These are phyloP conservation scores for Nesogale talazaci DNA, from an alignment of 2,113 vertebrate genomes.

Conservation along the genomic window DNA sequence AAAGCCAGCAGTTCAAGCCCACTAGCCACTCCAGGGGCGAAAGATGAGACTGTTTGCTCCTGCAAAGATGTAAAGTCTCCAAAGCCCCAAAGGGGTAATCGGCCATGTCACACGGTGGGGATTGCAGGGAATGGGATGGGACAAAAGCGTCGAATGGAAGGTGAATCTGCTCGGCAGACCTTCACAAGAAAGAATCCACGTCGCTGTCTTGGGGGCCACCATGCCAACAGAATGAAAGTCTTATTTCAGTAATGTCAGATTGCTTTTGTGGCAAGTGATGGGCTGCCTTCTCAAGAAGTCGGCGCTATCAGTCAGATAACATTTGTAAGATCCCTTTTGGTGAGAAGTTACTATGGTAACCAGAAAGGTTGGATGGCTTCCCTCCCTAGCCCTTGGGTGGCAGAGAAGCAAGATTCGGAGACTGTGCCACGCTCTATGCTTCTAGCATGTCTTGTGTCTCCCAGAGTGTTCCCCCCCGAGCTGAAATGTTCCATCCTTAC, in stretches of 20 bases:
- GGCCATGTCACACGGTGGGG: too few species aligned
- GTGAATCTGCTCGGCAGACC: too few species aligned
- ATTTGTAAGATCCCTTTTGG: background rate
- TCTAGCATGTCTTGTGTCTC: background rate
- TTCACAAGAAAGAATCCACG: background rate
- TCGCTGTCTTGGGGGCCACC: accelerated
- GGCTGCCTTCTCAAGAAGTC: background rate
- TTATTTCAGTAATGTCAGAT: background rate
- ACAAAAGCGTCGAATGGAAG: too few species aligned
- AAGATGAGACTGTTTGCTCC: too few species aligned
- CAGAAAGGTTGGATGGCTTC: background rate
- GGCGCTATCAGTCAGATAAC: background rate
- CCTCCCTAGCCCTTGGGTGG: background rate
- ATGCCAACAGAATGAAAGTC: background rate
- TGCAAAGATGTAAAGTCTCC: too few species aligned
- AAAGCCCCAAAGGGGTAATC: too few species aligned
- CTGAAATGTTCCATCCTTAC: background rate
- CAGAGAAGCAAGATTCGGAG: background rate
- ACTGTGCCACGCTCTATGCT: background rate
- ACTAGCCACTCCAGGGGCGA: too few species aligned
- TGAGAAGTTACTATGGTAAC: background rate
- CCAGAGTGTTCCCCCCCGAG: background rate
- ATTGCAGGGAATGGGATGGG: too few species aligned
- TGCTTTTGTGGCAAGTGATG: background rate
- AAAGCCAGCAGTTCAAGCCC: too few species aligned